Conservation (phyloP, 2,888 invertebrate genomes). For the Andrena haemorrhoa region DNA sequence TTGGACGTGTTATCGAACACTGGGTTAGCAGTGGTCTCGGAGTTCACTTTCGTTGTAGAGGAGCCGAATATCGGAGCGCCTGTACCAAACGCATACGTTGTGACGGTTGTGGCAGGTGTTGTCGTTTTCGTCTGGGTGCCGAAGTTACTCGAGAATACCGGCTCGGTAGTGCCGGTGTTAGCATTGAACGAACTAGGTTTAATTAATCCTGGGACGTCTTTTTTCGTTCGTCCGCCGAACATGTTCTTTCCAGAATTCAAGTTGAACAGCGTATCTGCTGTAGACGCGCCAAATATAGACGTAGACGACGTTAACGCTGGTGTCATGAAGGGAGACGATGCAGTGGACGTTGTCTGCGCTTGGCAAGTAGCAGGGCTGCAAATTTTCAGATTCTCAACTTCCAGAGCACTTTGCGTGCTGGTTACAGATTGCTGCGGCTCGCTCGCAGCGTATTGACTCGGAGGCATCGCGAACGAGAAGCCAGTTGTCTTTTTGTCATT, state of each 20-base stretch:
- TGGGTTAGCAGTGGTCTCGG: conserved; percentile 33
- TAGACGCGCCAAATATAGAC: conserved; percentile 68
- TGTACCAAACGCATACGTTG: conserved; percentile 13
- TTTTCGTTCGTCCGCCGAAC: conserved; percentile 55
- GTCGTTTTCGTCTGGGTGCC: conserved; percentile 44
- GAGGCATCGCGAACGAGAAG: conserved; percentile 56
- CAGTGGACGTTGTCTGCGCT: conserved; percentile 12
- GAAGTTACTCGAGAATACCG: conserved; percentile 61
- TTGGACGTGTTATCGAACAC: conserved; percentile 37
- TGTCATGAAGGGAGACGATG: conserved; percentile 22
- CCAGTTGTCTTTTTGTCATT: conserved; percentile 44
- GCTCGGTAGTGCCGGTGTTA: conserved; percentile 26
- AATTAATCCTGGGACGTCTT: conserved; percentile 17
- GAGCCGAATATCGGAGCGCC: conserved; percentile 32
- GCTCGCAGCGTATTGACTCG: background rate
- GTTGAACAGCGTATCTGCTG: conserved; percentile 37
- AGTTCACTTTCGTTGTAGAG: background rate
- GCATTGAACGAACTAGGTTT: conserved; percentile 50
- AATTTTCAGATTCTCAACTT: conserved; percentile 71
- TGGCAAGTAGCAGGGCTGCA: conserved; percentile 68
- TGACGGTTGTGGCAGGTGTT: background rate
- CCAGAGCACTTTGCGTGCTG: conserved; percentile 44
- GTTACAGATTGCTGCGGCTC: conserved; percentile 9
- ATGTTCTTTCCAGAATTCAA: conserved; percentile 50
- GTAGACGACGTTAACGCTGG: conserved; percentile 39